Percentiles rank a stretch among this genome's conserved stretches.
Evolutionary conservation across 2,113 vertebrate genomes (phyloP).

Genomic region (Hippocampus mohnikei): DNA sequence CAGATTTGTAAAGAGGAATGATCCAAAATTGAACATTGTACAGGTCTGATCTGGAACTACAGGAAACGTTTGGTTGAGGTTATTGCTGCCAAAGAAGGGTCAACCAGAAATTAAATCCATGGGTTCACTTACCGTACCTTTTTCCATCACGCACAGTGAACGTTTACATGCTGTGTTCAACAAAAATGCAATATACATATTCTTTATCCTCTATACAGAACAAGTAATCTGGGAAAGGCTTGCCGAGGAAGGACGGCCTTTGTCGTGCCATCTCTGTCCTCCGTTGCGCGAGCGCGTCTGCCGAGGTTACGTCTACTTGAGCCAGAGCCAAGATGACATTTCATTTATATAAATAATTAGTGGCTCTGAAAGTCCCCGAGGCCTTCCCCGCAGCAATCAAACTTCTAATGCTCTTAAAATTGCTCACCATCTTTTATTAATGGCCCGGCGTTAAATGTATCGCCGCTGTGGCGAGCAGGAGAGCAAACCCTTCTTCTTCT

Average conservation of each 20-base stretch:
- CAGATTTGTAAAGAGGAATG: too few relatives aligned
- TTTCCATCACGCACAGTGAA: too few relatives aligned
- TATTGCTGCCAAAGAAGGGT: too few relatives aligned
- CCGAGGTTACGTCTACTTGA: constrained; percentile 65
- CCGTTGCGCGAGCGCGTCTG: constrained; percentile 41
- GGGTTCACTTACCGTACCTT: too few relatives aligned
- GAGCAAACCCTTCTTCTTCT: constrained; percentile 28
- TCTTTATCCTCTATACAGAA: neutral
- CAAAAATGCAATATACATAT: neutral
- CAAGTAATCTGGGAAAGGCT: too few relatives aligned
- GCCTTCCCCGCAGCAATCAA: constrained; percentile 72
- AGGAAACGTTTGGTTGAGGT: too few relatives aligned
- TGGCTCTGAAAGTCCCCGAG: constrained; percentile 68
- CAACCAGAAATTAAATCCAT: too few relatives aligned
- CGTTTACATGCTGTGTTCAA: too few relatives aligned
- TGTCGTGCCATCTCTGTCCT: constrained; percentile 45
- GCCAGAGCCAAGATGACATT: constrained; percentile 75
- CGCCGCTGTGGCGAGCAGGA: constrained; percentile 22
- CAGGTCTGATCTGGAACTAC: too few relatives aligned
- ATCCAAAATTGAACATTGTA: too few relatives aligned
- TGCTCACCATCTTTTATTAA: constrained; percentile 73
- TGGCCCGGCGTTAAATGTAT: constrained; percentile 61
- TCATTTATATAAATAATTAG: constrained; percentile 78
- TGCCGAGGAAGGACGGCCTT: constrained; percentile 13
- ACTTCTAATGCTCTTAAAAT: constrained; percentile 77